Base-by-base conservation (phyloP, 2,888 invertebrate genomes). In the Eupelmus urozonus region DNA sequence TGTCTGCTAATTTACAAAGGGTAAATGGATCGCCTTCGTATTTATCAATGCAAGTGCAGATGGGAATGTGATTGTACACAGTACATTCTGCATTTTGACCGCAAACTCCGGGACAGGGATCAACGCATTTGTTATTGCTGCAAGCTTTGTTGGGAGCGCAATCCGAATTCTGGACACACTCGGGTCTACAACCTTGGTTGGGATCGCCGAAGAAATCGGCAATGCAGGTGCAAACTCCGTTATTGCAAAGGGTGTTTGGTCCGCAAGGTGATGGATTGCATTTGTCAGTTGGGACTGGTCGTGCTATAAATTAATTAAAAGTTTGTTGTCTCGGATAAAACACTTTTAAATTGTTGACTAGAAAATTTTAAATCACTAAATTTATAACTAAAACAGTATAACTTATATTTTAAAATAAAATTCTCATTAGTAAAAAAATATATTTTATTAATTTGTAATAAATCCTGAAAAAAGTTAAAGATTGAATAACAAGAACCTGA, bases 31-130 rank as follows among this genome's bases (percentile, higher is more conserved):
- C 92, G n/a, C 93, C 93, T 72, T 90, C 90, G 82, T 91, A 91
- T 66, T 91, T 90, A 13, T 89, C 84, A 29, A 90, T 88, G 84
- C 93, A 93, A 82, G 90, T 91, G 83, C 94, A 94, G 78, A 91
- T 91, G 2, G 93, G 93, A 57, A 92, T 90, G 82, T 93, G 96
- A 85, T 96, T 96, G 69, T 94, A 92, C 20, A 95, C 95, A 83
- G 93, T 92, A 86, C 96, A 96, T 78, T 94, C 91, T 1, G 96
- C 94, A 86, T 94, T 94, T 70, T 92, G 89, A 16, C 96, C 96
- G 87, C 96, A 97, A 84, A 94, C 94, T 82, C 94, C 94, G 20
- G 93, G 92, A 84, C 97, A 97, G 4, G 97, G 96, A 89, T 97
- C 93, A 23, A 93, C 90, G 87, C 97, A 97, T 90, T 96, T 96